A percentile compares a stretch with the other conserved stretches of the same genome.
phyloP scores from a whole-genome alignment of 1,140 invertebrate genomes.

The Drosophila ambigua region DNA sequence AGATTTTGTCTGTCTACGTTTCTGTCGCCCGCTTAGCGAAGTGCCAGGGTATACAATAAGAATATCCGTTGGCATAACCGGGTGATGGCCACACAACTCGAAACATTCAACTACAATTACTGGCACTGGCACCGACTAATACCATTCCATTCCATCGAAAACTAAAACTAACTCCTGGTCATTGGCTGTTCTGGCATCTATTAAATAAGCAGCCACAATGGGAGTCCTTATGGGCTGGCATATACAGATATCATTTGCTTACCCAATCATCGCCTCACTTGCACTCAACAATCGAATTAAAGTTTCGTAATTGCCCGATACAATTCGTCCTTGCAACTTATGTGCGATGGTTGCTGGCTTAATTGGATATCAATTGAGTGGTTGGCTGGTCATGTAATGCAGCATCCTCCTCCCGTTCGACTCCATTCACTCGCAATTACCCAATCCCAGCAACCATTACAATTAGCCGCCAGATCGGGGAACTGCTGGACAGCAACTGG shows the following conservation, averaged over 20 bases:
- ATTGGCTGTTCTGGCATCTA: background rate
- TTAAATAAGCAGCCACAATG: background rate
- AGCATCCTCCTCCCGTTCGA: background rate
- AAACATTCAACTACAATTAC: background rate
- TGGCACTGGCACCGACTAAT: too few species aligned
- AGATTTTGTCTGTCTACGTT: background rate
- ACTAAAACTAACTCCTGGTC: too few species aligned
- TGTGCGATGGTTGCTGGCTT: constrained; percentile 19
- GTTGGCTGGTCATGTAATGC: constrained; percentile 31
- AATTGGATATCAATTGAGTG: constrained; percentile 42
- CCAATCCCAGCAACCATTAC: constrained; percentile 30
- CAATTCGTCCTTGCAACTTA: constrained; percentile 14
- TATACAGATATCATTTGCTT: background rate
- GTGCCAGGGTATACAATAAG: too few species aligned
- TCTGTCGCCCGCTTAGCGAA: constrained; percentile 12
- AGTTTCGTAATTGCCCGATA: constrained; percentile 1
- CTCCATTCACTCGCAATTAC: constrained; percentile 55
- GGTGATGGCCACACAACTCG: background rate
- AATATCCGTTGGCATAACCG: background rate
- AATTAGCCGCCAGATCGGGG: constrained; percentile 21
- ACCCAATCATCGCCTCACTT: constrained; percentile 8
- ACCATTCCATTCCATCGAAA: too few species aligned
- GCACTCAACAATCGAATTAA: constrained; percentile 19
- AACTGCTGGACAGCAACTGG: background rate
- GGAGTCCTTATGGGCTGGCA: background rate